Evolutionary conservation across 2,113 vertebrate genomes (phyloP), one percentile per base, ranked within the genome.

Genomic region (Phyllopteryx taeniolatus): DNA sequence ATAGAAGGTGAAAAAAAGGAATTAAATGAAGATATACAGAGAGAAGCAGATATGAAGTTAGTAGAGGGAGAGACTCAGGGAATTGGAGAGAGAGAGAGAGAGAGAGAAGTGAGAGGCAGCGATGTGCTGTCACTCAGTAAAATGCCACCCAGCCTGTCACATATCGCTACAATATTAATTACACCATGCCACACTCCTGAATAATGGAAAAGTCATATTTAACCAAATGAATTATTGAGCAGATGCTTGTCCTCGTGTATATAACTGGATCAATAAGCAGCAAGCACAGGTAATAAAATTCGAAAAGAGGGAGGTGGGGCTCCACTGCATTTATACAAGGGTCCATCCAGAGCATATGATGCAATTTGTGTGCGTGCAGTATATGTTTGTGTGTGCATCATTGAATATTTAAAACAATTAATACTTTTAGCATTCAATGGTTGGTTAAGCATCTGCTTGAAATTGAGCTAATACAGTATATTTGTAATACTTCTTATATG

Each of bases 161-260:
- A 87, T 87, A 87, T 91, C 85, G 91, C 91, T 91, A 89, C 90
- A 91, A 93, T 92, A 94, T 94, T 93, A 94, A 94, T 94, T 93
- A 93, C 92, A 92, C 80, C 81, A 85, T 88, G 89, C 86, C 86
- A 92, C 47, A 70, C 83, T 87, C 74, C 76, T 94, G 87, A 93
- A 93, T 94, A 92, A 94, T 94, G 91, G 87, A 94, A 87, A 81
- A 89, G 87, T 75, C 87, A 90, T 92, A 92, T 92, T 94, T 94
- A 94, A 92, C 91, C 84, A 89, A 76, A 73, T 94, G 90, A 92
- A 94, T 94, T 87, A 94, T 94, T 94, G 91, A 93, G 80, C 77
- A 88, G 80, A 77, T 85, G 83, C 85, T 86, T 87, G 88, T 84
- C 81, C 83, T 79, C 86, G 89, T 93, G 90, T 92, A 88, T 91